Evolutionary conservation across 2,113 vertebrate species (phyloP).

Genomic region (Erythrocebus patas): DNA sequence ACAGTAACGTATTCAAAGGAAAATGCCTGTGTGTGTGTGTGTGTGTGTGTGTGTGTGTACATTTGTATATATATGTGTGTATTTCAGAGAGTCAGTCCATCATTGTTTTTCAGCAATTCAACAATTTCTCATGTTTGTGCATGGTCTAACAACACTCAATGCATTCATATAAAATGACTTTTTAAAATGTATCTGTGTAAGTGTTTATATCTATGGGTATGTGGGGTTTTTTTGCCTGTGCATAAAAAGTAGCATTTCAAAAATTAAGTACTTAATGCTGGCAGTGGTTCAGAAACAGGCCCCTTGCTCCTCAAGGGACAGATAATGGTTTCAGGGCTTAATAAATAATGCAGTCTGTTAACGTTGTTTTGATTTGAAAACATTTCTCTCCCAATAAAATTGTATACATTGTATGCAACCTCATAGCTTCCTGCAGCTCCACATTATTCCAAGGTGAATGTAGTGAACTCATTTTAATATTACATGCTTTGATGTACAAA

Average conservation of each 20-base stretch:
- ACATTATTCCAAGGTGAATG: background rate
- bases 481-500: background rate
- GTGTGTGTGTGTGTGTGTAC: background rate
- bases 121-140: background rate
- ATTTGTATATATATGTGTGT: background rate
- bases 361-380: conserved; percentile 1
- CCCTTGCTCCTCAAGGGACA: background rate
- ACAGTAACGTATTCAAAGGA: background rate
- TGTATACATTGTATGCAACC: background rate
- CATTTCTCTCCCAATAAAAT: conserved; percentile 36
- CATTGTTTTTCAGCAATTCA: background rate
- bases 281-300: background rate
- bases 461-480: background rate
- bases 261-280: background rate
- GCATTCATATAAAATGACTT: background rate
- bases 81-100: background rate
- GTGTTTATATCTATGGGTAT: background rate
- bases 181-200: background rate
- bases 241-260: background rate
- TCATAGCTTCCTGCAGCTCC: background rate
- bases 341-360: conserved; percentile 35
- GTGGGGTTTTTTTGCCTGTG: background rate
- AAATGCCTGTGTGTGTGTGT: background rate
- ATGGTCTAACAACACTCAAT: background rate
- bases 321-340: background rate